A percentile compares a stretch with the other conserved stretches of the same genome.
These are phyloP conservation scores for Miichthys miiuy DNA, from an alignment of 2,797 vertebrate species.

Conservation along the genomic window DNA sequence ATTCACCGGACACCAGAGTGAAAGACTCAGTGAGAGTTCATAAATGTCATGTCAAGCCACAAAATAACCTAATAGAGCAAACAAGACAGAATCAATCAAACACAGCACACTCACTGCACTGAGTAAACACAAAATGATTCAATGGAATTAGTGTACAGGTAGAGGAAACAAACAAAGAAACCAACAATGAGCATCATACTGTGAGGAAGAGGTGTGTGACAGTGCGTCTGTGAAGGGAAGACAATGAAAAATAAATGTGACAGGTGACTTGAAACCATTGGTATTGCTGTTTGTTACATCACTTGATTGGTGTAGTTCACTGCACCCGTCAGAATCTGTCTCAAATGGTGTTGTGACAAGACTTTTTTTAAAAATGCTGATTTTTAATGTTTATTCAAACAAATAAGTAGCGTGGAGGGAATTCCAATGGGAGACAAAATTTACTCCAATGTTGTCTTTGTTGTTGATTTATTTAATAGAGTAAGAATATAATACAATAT, in stretches of 20 bases:
- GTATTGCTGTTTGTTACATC: conserved; percentile 37
- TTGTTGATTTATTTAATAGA: no score
- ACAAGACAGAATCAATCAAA: conserved; percentile 2
- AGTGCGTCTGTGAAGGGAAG: not conserved
- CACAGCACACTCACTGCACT: not conserved
- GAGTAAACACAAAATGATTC: not conserved
- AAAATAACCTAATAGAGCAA: not conserved
- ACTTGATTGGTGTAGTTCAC: conserved; percentile 12
- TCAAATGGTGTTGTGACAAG: not conserved
- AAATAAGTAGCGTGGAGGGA: no score
- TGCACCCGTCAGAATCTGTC: conserved; percentile 8
- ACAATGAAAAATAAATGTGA: conserved; percentile 11
- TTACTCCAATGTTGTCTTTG: no score
- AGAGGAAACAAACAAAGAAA: no score
- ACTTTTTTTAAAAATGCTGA: not conserved
- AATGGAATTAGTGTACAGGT: no score
- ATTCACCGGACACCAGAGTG: not conserved
- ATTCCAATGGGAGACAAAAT: no score
- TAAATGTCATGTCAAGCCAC: conserved; percentile 11
- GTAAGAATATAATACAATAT: no score
- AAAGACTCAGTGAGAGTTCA: conserved; percentile 6
- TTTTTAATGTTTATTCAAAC: not conserved
- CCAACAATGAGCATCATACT: not conserved
- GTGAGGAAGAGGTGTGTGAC: not conserved
- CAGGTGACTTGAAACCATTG: conserved; percentile 16